Conservation (phyloP, 2,888 invertebrate species). For the Hyles lineata region DNA sequence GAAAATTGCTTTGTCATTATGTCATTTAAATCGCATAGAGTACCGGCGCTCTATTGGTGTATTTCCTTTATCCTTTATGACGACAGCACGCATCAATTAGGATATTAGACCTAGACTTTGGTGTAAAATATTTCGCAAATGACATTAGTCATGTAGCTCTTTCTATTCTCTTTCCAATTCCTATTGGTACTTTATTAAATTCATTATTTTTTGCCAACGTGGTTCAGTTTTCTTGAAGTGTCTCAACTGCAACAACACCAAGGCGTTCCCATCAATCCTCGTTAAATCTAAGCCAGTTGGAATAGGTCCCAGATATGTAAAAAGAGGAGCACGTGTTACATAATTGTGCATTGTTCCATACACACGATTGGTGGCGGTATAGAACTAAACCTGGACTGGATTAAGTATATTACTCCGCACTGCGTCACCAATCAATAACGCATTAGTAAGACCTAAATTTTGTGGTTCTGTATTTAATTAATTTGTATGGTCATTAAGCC, state of each 20-base stretch:
- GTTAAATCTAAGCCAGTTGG: not conserved
- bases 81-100: constrained; percentile 81
- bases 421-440: constrained; percentile 31
- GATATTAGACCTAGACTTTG: constrained; percentile 62
- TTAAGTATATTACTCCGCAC: constrained; percentile 7
- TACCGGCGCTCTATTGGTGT: constrained; percentile 83
- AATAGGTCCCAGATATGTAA: not conserved
- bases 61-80: constrained; percentile 84
- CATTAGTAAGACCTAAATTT: constrained; percentile 6
- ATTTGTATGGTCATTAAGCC: constrained; percentile 8
- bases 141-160: constrained; percentile 21
- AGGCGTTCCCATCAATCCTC: not conserved
- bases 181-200: not conserved
- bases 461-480: not conserved
- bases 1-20: constrained; percentile 85
- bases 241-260: not conserved
- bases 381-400: not conserved
- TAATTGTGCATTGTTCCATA: constrained; percentile 1
- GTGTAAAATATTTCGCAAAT: constrained; percentile 63
- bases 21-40: constrained; percentile 85
- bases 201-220: not conserved
- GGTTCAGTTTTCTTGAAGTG: not conserved
- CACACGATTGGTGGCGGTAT: too few species aligned
- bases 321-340: constrained; percentile 4
- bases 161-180: not conserved